Base-by-base conservation (phyloP, 2,888 invertebrate species). In the Lysandra coridon region DNA sequence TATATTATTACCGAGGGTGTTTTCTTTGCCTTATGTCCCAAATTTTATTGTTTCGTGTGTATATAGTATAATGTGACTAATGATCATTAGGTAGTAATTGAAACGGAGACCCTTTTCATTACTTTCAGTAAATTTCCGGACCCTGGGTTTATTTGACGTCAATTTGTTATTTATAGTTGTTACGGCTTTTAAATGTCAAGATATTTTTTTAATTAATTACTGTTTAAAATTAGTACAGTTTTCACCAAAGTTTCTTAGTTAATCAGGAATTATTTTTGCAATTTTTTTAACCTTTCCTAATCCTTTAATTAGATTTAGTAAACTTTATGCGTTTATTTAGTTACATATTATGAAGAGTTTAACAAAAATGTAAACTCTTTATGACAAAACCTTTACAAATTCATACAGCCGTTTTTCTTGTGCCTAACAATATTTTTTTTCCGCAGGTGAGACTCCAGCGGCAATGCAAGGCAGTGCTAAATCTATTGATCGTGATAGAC, bases 401-500 rank as follows among this genome's bases (percentile, higher is more conserved):
- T 10, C 1, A 49, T 49, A 17, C 4, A 57, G 17, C 12, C 14
- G 57, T 57, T 17, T 57, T 57, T 57, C 17, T 10, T 10, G 10
- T 49, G 12, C 2, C 10, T 17, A 57, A 57, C 4, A 57, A 57
- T 60, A 37, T 86, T 87, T 83, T 80, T 85, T 85, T 80, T 4
- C 44, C 7, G 0, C 96, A 97, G 97, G 97, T 86, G 97, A 97
- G 95, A 97, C 97, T 89, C 97, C 97, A 85, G 97, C 97, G 80
- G 97, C 97, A 75, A 97, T 97, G 97, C 97, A 97, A 92, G 97
- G 97, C 85, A 96, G 97, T 78, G 95, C 92, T 3, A 90, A 91
- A 80, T 93, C 93, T 91, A 85, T 90, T 1, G 88, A 88, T 81
- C 88, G 89, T 81, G 87, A 88, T n/a, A 87, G 87, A 40, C 83